Evolutionary conservation across 2,888 invertebrate species (phyloP).

Genomic region (Metellina segmentata): DNA sequence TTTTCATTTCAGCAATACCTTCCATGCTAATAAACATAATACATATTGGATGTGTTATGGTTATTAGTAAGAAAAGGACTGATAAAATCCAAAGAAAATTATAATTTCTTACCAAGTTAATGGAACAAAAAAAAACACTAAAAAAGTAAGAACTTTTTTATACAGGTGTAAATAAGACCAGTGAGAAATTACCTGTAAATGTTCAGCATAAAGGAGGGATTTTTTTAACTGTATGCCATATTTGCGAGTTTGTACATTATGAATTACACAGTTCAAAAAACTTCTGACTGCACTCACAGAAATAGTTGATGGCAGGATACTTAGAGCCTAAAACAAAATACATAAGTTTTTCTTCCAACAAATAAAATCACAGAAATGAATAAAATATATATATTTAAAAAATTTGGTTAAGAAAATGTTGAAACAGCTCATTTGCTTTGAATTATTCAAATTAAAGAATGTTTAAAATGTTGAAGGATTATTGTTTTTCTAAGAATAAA

Average conservation of each 20-base stretch:
- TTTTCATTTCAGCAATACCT: background rate
- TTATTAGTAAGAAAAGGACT: no score
- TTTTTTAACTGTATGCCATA: slow-evolving; percentile 89
- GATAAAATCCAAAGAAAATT: background rate
- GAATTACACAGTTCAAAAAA: slow-evolving; percentile 87
- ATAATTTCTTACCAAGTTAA: background rate
- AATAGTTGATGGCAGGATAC: slow-evolving; percentile 90
- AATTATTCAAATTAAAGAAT: no score
- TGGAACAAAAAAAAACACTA: background rate
- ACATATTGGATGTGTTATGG: no score
- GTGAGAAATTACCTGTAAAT: slow-evolving; percentile 85
- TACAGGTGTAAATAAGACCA: background rate
- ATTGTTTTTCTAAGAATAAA: no score
- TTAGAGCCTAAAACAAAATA: slow-evolving; percentile 84
- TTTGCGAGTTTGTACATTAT: slow-evolving; percentile 88
- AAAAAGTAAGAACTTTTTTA: slow-evolving; percentile 2
- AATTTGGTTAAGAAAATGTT: no score
- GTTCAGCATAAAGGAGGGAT: slow-evolving; percentile 91
- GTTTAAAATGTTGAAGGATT: no score
- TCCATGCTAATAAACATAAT: no score
- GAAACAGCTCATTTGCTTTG: no score
- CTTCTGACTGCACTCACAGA: slow-evolving; percentile 86
- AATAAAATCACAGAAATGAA: background rate
- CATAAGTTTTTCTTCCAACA: background rate
- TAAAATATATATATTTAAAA: no score